Evolutionary conservation across 37 sponge, comb jelly and placozoan species (phyloP), one percentile per base, ranked within the genome.

Genomic region (Halichondria panicea): DNA sequence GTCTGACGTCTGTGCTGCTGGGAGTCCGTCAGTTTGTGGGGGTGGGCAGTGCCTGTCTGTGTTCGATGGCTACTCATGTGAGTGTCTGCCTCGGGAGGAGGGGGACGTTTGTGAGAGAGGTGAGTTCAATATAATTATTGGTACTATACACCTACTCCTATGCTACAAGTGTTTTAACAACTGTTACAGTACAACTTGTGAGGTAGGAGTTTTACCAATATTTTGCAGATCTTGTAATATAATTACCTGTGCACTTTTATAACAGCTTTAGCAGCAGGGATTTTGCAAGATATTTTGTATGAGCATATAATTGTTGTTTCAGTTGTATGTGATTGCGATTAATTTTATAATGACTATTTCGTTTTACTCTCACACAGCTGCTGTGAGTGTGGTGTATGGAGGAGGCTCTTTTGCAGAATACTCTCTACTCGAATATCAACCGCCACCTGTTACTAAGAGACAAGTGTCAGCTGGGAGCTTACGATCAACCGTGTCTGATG

Each of bases 401-500:
- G 81, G 87, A 22, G 40, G 63, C 5, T 36, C 39, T 3, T 87
- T 63, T 74, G 71, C 76, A 1, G 76, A 61, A 22, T 87, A 87
- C 56, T 54, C 71, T 5, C 57, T 87, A 64, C 19, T 43, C 32
- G n/a, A 42, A 68, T 44, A n/a, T 19, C 31, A 15, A 8, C 43
- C 44, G n/a, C 15, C 43, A 11, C 6, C n/a, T 21, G 25, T 12
- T 21, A 58, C 25, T 58, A 21, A n/a, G 33, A 25, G 46, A 30
- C 4, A 15, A 32, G 55, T 27, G 46, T 1, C 12, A 21, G 60
- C 60, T 21, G 25, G 60, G 27, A 58, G 13, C 38, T 30, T 74
- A 30, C 40, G 63, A 27, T 60, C 75, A 9, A 25, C 75, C 0
- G 15, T 41, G 3, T 61, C 43, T 7, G 75, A 74, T 39, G 30